Conservation (phyloP, 2,888 invertebrate genomes). For the Tinea pellionella region DNA sequence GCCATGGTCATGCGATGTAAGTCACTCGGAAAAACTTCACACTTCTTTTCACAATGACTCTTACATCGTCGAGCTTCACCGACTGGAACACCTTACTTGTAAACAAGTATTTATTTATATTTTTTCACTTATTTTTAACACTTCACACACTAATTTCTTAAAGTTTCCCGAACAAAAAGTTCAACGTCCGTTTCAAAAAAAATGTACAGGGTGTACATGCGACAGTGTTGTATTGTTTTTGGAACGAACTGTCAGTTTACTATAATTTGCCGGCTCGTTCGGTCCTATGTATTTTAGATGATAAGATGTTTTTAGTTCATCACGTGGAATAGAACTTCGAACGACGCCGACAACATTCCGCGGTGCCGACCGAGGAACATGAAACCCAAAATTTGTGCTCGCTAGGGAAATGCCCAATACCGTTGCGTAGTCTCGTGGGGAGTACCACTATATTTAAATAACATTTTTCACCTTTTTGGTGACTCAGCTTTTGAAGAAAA, state of each 20-base stretch:
- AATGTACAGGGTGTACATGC: not conserved
- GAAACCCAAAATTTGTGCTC: conserved; percentile 68
- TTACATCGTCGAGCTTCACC: not conserved
- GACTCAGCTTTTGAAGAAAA: conserved; percentile 61
- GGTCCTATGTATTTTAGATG: not conserved
- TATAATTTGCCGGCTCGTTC: not conserved
- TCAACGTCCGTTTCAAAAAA: not conserved
- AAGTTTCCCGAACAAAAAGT: not conserved
- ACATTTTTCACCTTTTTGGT: conserved; percentile 73
- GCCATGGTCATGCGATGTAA: not conserved
- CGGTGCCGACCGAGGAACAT: conserved; percentile 34
- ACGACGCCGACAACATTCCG: not conserved
- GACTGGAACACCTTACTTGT: not conserved
- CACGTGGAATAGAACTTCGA: not conserved
- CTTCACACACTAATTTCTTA: not conserved
- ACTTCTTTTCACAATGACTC: not conserved
- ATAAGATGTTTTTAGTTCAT: not conserved
- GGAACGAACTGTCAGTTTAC: not conserved
- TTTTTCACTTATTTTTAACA: not conserved
- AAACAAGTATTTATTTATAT: not conserved
- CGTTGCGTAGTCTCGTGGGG: conserved; percentile 71
- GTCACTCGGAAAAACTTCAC: conserved; percentile 2
- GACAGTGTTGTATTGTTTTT: not conserved
- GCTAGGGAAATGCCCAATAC: conserved; percentile 68
- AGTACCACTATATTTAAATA: conserved; percentile 64